Base-by-base conservation (phyloP, 2,888 invertebrate genomes). In the Aphrophora alni region DNA sequence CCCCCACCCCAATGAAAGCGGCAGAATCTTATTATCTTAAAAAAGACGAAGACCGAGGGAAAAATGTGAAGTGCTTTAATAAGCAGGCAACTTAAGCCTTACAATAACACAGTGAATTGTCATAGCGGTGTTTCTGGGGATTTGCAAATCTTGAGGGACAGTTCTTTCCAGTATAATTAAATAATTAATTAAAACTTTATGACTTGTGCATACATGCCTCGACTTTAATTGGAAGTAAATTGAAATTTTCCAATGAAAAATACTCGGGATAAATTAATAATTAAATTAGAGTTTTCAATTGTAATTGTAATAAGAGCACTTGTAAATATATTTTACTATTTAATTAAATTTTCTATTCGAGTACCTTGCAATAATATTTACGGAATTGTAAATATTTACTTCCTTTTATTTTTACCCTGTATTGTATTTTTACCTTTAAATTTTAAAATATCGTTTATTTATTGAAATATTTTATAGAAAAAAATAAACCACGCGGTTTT, bases 1-100 rank as follows among this genome's bases (percentile, higher is more conserved):
- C 69, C 71, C 77, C 71, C 21, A 80, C 75, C 77, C 74, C 80
- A 27, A 68, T 74, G 75, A 51, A 44, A 38, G 77, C 82, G 73
- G 73, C 81, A 79, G 82, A 83, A 83, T 82, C 83, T 83, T 82
- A 83, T 83, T 83, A 83, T 83, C 83, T 82, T 81, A 80, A 80
- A 81, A 81, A 77, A 82, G 82, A 81, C 81, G 80, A 72, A 81
- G 78, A 82, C 75, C 75, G 81, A 75, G 76, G 80, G 77, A 81
- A 81, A 81, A 81, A 81, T 81, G 81, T 81, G 81, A 81, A 81
- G 81, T 81, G 81, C 78, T 81, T 81, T 81, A 81, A 81, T 81
- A 81, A 81, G 81, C 81, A 77, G 68, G 78, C 73, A 44, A 81
- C 77, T 77, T 81, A 81, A 78, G 81, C 75, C 77, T 81, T 78